Evolutionary conservation across 2,888 invertebrate genomes (phyloP).

Genomic region (Pseudococcus longispinus): DNA sequence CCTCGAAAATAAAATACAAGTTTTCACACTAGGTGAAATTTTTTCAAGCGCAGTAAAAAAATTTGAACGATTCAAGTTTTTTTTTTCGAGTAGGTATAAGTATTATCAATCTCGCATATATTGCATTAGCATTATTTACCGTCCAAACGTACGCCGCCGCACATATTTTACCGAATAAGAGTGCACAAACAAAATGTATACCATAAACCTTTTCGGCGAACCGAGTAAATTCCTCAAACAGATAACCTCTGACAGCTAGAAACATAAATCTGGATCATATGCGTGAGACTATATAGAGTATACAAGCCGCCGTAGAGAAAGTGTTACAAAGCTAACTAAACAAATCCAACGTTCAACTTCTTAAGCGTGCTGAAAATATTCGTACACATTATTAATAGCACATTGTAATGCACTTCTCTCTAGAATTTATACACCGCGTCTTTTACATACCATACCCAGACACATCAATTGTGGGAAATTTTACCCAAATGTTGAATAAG

Average conservation of each 20-base stretch:
- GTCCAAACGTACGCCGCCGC: not conserved
- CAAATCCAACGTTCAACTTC: conserved; percentile 3
- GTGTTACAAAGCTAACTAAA: not conserved
- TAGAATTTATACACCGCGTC: not conserved
- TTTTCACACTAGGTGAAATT: not conserved
- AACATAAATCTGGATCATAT: conserved; percentile 34
- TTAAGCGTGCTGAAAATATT: not conserved
- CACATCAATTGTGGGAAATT: not conserved
- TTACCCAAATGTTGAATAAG: not conserved
- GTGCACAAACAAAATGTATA: conserved; percentile 11
- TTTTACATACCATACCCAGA: not conserved
- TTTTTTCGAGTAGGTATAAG: conserved; percentile 1
- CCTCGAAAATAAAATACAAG: no score
- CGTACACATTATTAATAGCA: conserved; percentile 18
- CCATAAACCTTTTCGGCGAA: not conserved
- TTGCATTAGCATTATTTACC: conserved; percentile 29
- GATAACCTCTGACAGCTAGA: conserved; percentile 25
- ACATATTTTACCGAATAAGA: conserved; percentile 11
- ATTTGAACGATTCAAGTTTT: not conserved
- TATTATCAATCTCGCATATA: conserved; percentile 13
- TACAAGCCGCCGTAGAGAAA: not conserved
- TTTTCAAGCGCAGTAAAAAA: not conserved
- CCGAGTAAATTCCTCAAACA: conserved; percentile 13
- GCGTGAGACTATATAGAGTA: not conserved
- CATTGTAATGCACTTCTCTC: not conserved